Conservation (phyloP, 2,113 vertebrate genomes). For the Poecilia latipinna region DNA sequence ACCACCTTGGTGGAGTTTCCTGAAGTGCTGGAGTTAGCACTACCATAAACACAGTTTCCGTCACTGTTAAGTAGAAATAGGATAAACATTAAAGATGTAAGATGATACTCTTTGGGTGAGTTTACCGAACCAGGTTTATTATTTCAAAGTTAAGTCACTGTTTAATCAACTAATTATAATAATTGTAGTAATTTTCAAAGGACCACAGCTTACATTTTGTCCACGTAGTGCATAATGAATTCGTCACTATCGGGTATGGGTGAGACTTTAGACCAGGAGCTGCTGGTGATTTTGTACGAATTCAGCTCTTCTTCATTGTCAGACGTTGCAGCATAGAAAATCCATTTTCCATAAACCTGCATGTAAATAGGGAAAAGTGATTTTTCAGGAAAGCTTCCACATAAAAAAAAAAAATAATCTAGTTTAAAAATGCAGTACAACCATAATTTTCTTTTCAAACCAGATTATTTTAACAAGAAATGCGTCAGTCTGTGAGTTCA, state of each 20-base stretch:
- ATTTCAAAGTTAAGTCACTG: background rate
- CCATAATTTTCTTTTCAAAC: background rate
- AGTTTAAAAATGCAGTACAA: background rate
- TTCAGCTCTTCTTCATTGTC: background rate
- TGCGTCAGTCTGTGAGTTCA: no score
- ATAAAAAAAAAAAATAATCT: no score
- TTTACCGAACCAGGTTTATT: no score
- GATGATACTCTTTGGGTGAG: background rate
- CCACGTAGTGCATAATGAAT: background rate
- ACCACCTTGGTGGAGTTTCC: constrained; percentile 1
- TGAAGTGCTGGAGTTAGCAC: background rate
- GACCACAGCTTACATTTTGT: constrained; percentile 37
- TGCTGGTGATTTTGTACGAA: background rate
- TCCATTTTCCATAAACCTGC: constrained; percentile 59
- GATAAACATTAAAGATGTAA: background rate
- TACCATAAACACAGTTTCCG: constrained; percentile 26
- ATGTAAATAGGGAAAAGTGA: background rate
- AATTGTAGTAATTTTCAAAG: background rate
- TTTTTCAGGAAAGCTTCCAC: background rate
- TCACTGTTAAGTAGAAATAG: constrained; percentile 16
- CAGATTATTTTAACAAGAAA: no score
- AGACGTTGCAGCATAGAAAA: constrained; percentile 19
- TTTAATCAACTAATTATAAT: background rate
- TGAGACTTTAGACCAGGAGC: constrained; percentile 32
- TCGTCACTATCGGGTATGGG: constrained; percentile 2